Base-by-base conservation (phyloP, 2,888 invertebrate genomes). In the Drosophila stalkeri region DNA sequence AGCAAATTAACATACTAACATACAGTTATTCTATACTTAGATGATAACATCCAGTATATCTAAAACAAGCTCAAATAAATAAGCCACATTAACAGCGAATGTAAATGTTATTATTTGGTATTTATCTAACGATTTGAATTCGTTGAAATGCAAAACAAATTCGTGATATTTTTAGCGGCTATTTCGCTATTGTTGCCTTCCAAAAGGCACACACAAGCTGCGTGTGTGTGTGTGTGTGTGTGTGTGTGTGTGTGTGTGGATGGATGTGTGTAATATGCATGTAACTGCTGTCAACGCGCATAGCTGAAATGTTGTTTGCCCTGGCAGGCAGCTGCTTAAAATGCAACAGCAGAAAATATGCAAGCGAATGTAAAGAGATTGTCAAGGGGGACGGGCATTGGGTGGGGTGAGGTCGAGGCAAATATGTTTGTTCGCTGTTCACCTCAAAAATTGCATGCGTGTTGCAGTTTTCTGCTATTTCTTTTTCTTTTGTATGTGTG, bases 261-360 rank as follows among this genome's bases (percentile, higher is more conserved):
- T 52, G 55, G 37, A 47, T 44, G 44, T 63, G 72, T 80, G 80
- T 72, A 74, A 84, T 87, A 64, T 81, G 76, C 82, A 71, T 86
- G 69, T 75, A 72, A 74, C 69, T 72, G 90, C 86, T 86, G 86
- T 90, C 86, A 86, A 78, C 89, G 84, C 83, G 73, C 71, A 76
- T 80, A 71, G 82, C 75, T 54, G 73, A 75, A 62, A 69, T 67
- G 72, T 56, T 68, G 70, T 66, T 67, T 71, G 66, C 59, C 46
- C 33, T 41, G 55, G 41, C 64, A 54, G 44, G 20, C 54, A 65
- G 64, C 88, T 87, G 87, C 73, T 90, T 86, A 83, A 90, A 88
- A 88, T 90, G 86, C 89, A 86, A 69, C 86, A 90, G 69, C 64
- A 66, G 59, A 47, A 79, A 72, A 66, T 69, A 66, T 64, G 49